Percentiles rank a stretch among this genome's conserved stretches.
phyloP scores from a whole-genome alignment of 2,797 vertebrate genomes.

The Lacerta agilis region DNA sequence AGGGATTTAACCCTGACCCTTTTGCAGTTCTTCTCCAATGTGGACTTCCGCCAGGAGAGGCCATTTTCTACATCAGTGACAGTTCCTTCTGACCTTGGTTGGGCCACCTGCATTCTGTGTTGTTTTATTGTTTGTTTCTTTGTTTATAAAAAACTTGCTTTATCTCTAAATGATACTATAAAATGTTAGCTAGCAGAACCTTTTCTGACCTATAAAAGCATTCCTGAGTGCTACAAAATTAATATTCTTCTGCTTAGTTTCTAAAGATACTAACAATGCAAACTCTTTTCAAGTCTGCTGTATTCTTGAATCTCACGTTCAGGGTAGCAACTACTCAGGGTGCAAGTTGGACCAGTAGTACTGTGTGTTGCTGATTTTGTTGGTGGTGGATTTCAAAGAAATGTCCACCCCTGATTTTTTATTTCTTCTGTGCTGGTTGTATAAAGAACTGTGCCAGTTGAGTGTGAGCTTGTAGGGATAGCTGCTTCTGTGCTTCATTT shows the following conservation, averaged over 20 bases:
- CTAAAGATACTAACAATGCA: not conserved
- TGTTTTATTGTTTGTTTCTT: not conserved
- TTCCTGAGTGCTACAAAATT: not conserved
- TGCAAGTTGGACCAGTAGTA: not conserved
- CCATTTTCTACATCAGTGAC: not conserved
- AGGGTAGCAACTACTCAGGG: not conserved
- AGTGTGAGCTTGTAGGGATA: not conserved
- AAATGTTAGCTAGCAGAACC: not conserved
- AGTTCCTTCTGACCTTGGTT: not conserved
- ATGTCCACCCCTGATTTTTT: not conserved
- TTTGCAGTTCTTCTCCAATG: not conserved
- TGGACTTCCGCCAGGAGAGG: not conserved
- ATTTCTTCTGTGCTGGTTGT: not conserved
- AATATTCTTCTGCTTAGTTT: not conserved
- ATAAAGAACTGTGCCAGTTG: not conserved
- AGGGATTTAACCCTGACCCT: not conserved
- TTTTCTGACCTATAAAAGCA: not conserved
- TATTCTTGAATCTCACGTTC: not conserved
- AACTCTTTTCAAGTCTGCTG: not conserved
- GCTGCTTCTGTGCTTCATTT: not conserved
- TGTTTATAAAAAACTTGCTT: not conserved
- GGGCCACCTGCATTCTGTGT: not conserved
- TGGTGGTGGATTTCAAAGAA: not conserved
- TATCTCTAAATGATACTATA: not conserved
- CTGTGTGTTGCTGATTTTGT: not conserved